Base-by-base conservation (phyloP, 2,797 vertebrate species). In the Artibeus lituratus region DNA sequence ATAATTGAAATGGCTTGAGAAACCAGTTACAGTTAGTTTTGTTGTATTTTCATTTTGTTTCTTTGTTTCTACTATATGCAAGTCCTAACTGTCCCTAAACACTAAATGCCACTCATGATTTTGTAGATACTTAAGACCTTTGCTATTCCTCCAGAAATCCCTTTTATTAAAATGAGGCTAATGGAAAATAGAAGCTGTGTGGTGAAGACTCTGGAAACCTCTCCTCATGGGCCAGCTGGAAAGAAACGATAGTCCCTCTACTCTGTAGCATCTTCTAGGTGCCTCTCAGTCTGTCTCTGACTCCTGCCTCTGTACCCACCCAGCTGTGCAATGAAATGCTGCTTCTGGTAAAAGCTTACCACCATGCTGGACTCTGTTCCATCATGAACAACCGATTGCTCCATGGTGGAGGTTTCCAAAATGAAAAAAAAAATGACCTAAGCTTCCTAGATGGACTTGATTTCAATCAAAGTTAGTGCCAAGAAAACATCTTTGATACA, bases 331-430 rank as follows among this genome's bases (percentile, higher is more conserved):
- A 96, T 67, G 91, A 96, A 97, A 70, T 4, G 26, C 85, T 90
- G 77, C 7, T 35, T 89, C 97, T 72, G 76, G 94, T 94, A 82
- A 95, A 97, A 97, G 95, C 53, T 91, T 0, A 15, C 26, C 65
- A n/a, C 81, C 89, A 37, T 14, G n/a, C 49, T 44, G 69, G 92
- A 96, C 97, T 97, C 93, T 74, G 62, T 96, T 94, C 83, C 94
- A 77, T 91, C 89, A 87, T 74, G 62, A 97, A 89, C 77, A 55
- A 55, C 55, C 81, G 90, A 92, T 42, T 86, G 92, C 62, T 93
- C 49, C 39, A 29, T 51, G 77, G 84, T 90, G 74, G 87, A 96
- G 77, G 89, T 94, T 98, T 98, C 97, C 97, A 98, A 96, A 97
- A 97, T 92, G 95, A 94, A 97, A 98, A 97, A 97, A n/a, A n/a